Evolutionary conservation across 2,888 invertebrate genomes (phyloP), one percentile per base, ranked within the genome.

Genomic region (Eumacrocentrus americanus): DNA sequence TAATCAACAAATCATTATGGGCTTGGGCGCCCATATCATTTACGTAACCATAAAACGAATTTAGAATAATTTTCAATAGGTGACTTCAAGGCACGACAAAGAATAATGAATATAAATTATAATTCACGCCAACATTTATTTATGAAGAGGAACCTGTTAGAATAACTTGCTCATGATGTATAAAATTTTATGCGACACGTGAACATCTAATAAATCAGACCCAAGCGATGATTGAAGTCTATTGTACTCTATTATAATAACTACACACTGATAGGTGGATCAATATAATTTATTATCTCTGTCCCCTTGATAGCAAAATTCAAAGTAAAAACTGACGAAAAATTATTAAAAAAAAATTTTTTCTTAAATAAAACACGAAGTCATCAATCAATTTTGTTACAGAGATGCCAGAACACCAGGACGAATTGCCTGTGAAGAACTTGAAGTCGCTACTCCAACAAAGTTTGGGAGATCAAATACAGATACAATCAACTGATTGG

Each of bases 401-500:
- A 66, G 64, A 53, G 58, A 76, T 72, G 72, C 68, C 70, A 4
- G 68, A 66, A 50, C 58, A 67, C 16, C 67, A 62, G 7, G 64
- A 58, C 6, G 53, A 35, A 5, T 60, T 67, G 1, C 79, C 79
- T 0, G 65, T 79, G 2, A 62, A 74, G 57, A 65, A 78, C 44
- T 64, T 80, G 12, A 69, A 73, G 6, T 50, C 52, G 2, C 59
- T 75, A 5, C 63, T 80, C 11, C 62, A 65, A 25, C 66, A 75
- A 48, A 70, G 61, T 1, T 48, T 77, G 2, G 73, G 71, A 7
- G 48, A 64, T 0, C 54, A 69, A 2, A 25, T 75, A 1, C 66
- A 69, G 16, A 67, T 80, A 18, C 59, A 72, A 11, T 60, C 71
- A 2, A 56, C 72, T 2, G 65, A 71, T 60, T 80, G 80, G 80